Evolutionary conservation across 2,797 vertebrate genomes (phyloP).

Genomic region (Valencia hispanica): DNA sequence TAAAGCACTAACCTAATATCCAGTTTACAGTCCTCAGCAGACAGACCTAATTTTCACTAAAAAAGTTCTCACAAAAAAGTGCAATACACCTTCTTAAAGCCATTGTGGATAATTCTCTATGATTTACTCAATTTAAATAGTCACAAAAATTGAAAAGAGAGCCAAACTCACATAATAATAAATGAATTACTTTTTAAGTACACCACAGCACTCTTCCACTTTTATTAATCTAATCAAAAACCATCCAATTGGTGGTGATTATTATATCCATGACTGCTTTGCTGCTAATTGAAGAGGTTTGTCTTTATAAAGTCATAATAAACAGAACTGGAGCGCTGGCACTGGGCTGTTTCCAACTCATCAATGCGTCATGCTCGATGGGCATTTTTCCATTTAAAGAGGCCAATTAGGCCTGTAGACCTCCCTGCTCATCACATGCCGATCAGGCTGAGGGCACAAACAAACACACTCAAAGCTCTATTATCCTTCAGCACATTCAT

Average conservation of each 20-base stretch:
- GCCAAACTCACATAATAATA: constrained; percentile 17
- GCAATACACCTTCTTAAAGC: not conserved
- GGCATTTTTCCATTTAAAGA: constrained; percentile 71
- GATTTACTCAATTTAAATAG: not conserved
- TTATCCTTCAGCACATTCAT: constrained; percentile 58
- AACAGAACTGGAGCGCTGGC: constrained; percentile 17
- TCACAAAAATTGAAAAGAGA: not conserved
- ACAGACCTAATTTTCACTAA: not conserved
- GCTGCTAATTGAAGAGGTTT: constrained; percentile 65
- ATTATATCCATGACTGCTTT: constrained; percentile 77
- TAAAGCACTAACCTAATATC: not conserved
- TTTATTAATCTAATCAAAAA: constrained; percentile 55
- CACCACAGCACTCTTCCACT: constrained; percentile 37
- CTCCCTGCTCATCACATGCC: constrained; percentile 59
- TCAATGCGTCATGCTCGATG: constrained; percentile 60
- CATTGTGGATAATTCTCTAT: too few relatives aligned
- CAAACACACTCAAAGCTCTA: constrained; percentile 67
- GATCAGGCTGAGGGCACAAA: constrained; percentile 64
- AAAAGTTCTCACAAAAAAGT: not conserved
- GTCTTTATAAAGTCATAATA: constrained; percentile 57
- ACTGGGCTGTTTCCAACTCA: constrained; percentile 18
- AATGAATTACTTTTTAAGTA: constrained; percentile 42
- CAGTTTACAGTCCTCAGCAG: not conserved
- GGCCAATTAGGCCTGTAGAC: constrained; percentile 69
- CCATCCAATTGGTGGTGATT: constrained; percentile 47